These are phyloP conservation scores for Polymixis lichenea DNA, from an alignment of 2,888 invertebrate species.

Conservation along the genomic window DNA sequence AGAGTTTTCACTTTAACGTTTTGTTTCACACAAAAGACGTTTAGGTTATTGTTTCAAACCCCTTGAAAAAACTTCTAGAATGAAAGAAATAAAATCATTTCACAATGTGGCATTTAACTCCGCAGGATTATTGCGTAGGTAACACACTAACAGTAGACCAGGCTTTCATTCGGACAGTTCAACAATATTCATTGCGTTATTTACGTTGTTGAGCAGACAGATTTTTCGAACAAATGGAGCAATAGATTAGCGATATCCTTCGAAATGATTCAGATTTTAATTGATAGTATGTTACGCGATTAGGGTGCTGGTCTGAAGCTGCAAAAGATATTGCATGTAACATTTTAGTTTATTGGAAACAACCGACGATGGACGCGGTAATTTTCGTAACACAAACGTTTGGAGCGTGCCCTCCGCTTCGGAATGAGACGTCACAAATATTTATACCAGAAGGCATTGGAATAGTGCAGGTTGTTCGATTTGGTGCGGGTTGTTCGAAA, in stretches of 20 bases:
- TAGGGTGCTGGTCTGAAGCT: no score
- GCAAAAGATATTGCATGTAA: neutral
- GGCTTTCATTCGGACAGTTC: no score
- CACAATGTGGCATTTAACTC: neutral
- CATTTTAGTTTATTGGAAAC: neutral
- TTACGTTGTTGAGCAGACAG: no score
- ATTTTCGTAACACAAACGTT: neutral
- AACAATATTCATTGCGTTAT: no score
- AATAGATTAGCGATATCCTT: no score
- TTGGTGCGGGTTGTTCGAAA: no score
- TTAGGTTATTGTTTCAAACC: constrained; percentile 33
- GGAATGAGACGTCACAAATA: constrained; percentile 1
- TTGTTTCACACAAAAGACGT: constrained; percentile 46
- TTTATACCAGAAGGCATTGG: neutral
- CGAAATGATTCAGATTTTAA: no score
- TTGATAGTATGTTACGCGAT: no score
- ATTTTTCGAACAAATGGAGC: no score
- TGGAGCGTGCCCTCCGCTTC: neutral
- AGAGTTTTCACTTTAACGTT: constrained; percentile 45
- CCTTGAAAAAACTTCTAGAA: constrained; percentile 10
- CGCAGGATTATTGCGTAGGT: no score
- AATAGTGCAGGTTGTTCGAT: no score
- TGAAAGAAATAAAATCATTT: constrained; percentile 11
- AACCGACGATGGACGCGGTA: neutral
- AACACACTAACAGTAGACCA: no score